Conservation (phyloP, 1,140 invertebrate genomes). For the Copidosoma floridanum region DNA sequence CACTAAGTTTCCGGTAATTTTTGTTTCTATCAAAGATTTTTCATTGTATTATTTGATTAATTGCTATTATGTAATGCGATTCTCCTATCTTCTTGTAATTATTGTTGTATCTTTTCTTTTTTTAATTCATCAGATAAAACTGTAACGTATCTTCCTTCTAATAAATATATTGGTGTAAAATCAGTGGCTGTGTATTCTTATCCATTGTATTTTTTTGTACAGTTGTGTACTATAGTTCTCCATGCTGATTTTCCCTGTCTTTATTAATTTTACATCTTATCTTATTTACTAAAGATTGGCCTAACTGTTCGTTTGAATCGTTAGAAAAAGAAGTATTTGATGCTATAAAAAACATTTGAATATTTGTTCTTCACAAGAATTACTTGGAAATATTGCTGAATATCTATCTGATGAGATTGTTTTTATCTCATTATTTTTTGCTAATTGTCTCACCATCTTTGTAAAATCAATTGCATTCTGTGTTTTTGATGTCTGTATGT, state of each 20-base stretch:
- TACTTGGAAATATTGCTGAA: slow-evolving; percentile 25
- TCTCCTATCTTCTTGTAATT: too few species aligned
- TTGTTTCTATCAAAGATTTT: too few species aligned
- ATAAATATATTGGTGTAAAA: slow-evolving; percentile 11
- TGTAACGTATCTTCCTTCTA: too few species aligned
- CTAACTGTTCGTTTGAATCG: slow-evolving; percentile 21
- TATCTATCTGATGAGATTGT: slow-evolving; percentile 25
- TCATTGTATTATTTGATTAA: too few species aligned
- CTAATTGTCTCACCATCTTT: slow-evolving; percentile 36
- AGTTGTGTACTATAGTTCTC: slow-evolving; percentile 8
- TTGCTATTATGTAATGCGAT: too few species aligned
- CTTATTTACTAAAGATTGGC: slow-evolving; percentile 22
- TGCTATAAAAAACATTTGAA: slow-evolving; percentile 19
- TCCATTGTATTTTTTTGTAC: slow-evolving; percentile 13
- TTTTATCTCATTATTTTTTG: slow-evolving; percentile 34
- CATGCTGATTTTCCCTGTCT: neutral
- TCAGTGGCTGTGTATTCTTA: slow-evolving; percentile 8
- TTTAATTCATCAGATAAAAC: too few species aligned
- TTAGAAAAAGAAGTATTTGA: slow-evolving; percentile 24
- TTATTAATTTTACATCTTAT: slow-evolving; percentile 16
- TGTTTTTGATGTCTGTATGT: too few species aligned
- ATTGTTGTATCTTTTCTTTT: too few species aligned
- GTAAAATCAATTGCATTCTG: slow-evolving; percentile 44
- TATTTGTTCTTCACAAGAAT: slow-evolving; percentile 16
- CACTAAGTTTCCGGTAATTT: too few species aligned